Evolutionary conservation across 1,140 invertebrate species (phyloP).

Genomic region (Zaprionus ornatus): DNA sequence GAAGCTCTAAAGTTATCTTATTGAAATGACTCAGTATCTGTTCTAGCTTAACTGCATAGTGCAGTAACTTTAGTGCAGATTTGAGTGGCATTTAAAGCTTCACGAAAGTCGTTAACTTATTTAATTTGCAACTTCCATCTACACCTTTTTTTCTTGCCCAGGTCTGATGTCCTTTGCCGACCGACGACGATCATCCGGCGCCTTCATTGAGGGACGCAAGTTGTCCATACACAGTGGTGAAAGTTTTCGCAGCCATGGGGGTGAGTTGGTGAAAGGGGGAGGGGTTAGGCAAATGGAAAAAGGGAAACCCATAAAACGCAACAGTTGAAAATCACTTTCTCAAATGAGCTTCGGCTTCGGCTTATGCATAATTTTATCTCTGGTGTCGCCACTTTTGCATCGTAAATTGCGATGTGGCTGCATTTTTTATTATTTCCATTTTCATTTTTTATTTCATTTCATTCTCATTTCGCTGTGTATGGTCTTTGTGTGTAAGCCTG

Average conservation of each 20-base stretch:
- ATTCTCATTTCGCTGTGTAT: not conserved
- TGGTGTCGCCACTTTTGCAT: constrained; percentile 67
- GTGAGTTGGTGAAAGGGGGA: constrained; percentile 46
- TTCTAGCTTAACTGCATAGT: not conserved
- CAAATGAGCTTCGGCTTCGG: constrained; percentile 68
- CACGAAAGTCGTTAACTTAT: constrained; percentile 31
- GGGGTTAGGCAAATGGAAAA: constrained; percentile 18
- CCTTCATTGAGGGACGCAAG: constrained; percentile 81
- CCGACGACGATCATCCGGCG: constrained; percentile 79
- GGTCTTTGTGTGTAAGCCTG: constrained; percentile 53
- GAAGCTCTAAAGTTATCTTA: no score
- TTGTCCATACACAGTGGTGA: constrained; percentile 82
- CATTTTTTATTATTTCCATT: constrained; percentile 23
- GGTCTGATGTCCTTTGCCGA: constrained; percentile 83
- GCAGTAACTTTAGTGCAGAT: not conserved
- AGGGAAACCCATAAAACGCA: constrained; percentile 46
- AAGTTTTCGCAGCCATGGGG: constrained; percentile 82
- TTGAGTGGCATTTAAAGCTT: not conserved
- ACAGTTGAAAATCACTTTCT: constrained; percentile 80
- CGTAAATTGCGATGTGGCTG: constrained; percentile 67
- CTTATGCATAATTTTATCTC: constrained; percentile 77
- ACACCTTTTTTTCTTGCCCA: constrained; percentile 30
- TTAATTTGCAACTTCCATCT: constrained; percentile 22
- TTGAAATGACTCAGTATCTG: no score
- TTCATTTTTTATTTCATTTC: constrained; percentile 18